These are phyloP conservation scores for Beaufortia kweichowensis DNA, from an alignment of 2,113 vertebrate species.

Conservation along the genomic window DNA sequence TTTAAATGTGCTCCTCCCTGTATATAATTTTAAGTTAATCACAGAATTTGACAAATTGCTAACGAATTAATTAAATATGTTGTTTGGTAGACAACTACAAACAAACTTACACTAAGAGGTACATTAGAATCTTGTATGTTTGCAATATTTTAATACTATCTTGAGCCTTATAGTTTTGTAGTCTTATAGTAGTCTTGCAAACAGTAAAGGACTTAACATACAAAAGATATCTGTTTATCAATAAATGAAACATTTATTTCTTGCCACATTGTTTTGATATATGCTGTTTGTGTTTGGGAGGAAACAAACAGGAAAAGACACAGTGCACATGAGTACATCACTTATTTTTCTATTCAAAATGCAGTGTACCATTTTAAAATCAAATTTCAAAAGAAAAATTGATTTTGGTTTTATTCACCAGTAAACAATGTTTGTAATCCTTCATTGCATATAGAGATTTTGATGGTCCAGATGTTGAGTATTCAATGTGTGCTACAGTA, in stretches of 20 bases:
- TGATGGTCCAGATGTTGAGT: neutral
- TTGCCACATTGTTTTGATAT: constrained; percentile 12
- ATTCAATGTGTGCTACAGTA: neutral
- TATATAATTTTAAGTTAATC: neutral
- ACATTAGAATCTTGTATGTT: constrained; percentile 34
- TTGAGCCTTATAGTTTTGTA: constrained; percentile 35
- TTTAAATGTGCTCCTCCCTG: constrained; percentile 15
- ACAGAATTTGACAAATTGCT: constrained; percentile 41
- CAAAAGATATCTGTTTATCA: constrained; percentile 10
- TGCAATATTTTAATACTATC: constrained; percentile 26
- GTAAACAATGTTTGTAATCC: constrained; percentile 1
- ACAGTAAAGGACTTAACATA: neutral
- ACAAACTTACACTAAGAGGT: neutral
- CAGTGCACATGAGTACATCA: constrained; percentile 33
- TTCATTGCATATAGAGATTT: constrained; percentile 6
- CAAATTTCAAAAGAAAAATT: constrained; percentile 66
- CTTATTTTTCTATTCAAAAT: constrained; percentile 56
- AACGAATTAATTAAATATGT: constrained; percentile 12
- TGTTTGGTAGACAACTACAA: constrained; percentile 23
- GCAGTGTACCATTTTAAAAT: constrained; percentile 62
- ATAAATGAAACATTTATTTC: neutral
- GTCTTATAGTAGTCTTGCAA: no score
- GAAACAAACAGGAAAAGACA: constrained; percentile 34
- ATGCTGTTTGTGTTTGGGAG: constrained; percentile 7
- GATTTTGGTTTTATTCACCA: constrained; percentile 21